A percentile compares a stretch with the other conserved stretches of the same genome.
Evolutionary conservation across 2,113 vertebrate species (phyloP).

Genomic region (Pedetes capensis): DNA sequence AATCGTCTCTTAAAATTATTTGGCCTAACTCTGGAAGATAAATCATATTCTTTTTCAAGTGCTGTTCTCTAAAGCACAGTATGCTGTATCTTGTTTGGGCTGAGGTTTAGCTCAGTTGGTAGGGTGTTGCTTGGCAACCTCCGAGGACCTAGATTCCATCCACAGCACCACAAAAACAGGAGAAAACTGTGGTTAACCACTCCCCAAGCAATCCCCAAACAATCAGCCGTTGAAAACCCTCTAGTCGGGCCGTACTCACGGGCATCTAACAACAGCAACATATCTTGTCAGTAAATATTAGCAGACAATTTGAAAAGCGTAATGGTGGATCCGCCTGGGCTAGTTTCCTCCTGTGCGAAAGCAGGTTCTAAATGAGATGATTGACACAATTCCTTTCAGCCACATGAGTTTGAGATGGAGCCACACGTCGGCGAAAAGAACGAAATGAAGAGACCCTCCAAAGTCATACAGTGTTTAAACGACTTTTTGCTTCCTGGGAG

Average conservation of each 20-base stretch:
- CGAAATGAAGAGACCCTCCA: not conserved
- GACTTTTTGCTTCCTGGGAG: not conserved
- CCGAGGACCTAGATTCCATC: too few species aligned
- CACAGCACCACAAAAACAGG: too few species aligned
- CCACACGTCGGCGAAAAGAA: not conserved
- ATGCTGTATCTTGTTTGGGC: not conserved
- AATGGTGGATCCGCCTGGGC: not conserved
- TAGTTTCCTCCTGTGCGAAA: not conserved
- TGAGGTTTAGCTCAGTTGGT: too few species aligned
- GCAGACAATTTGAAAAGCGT: not conserved
- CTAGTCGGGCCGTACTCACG: too few species aligned
- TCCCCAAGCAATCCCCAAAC: too few species aligned
- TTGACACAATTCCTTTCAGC: not conserved
- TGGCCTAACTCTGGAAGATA: not conserved
- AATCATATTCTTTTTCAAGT: not conserved
- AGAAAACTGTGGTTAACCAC: too few species aligned
- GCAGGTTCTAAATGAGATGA: not conserved
- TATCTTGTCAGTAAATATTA: not conserved
- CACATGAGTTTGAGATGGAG: not conserved
- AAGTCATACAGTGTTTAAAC: not conserved
- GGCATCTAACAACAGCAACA: too few species aligned
- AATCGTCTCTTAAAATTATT: not conserved
- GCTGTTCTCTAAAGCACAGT: conserved; percentile 17
- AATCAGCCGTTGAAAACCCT: too few species aligned
- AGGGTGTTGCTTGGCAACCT: too few species aligned